Base-by-base conservation (phyloP, 2,797 vertebrate genomes). In the Buphagus erythrorhynchus region DNA sequence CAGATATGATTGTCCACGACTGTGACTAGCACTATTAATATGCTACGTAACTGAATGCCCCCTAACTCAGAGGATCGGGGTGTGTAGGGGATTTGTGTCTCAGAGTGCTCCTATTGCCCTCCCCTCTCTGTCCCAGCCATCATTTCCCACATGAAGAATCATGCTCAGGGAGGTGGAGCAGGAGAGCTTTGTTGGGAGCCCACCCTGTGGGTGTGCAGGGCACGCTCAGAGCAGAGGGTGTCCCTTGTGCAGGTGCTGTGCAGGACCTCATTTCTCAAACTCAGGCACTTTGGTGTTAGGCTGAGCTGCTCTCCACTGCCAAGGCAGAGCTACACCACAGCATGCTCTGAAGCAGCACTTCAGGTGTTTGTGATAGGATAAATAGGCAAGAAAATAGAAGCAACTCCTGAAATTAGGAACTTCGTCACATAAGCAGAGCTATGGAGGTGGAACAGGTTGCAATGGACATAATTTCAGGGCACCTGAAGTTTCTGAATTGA, bases 151-250 rank as follows among this genome's bases (percentile, higher is more conserved):
- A 16, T 0, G 2, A 38, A 29, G 42, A 36, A 16, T 19, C 14
- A 14, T 0, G 1, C 43, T 57, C 0, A 1, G 15, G 24, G 65
- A 59, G 42, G 46, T 0, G 46, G 42, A 58, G 29, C 0, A 0
- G 80, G 45, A 67, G n/a, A n/a, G 31, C 36, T 14, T 35, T 55
- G 61, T 3, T 6, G 21, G 59, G 85, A 79, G 18, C 48, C 16
- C 68, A 31, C 29, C 48, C 65, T 6, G 12, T 18, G 58, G 16
- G 43, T 1, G 3, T 36, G 22, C 0, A 1, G 13, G 14, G 16
- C 0, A 0, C 5, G 19, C 59, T 65, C 42, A 7, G 59, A 54
- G 67, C 67, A 69, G 46, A 75, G 31, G 24, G 17, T 26, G 75
- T 16, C 16, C 48, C 33, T 45, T 3, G 2, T 0, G 0, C 0